phyloP scores from a whole-genome alignment of 2,113 vertebrate genomes.

The Dicrurus megarhynchus region DNA sequence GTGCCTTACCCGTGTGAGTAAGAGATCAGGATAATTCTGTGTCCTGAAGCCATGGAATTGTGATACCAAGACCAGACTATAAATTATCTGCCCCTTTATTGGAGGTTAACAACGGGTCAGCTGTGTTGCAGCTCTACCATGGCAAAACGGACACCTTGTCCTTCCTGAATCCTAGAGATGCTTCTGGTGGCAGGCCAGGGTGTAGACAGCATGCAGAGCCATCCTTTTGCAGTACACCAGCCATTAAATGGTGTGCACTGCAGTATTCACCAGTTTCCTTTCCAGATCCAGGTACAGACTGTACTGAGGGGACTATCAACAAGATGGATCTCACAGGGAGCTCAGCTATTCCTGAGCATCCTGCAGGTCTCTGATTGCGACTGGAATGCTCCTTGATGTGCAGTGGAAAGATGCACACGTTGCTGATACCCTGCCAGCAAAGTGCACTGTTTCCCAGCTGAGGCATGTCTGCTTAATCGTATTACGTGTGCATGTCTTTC shows the following conservation, averaged over 20 bases:
- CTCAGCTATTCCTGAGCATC: neutral
- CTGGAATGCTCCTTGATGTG: neutral
- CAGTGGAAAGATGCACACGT: neutral
- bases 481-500: neutral
- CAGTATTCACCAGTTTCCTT: neutral
- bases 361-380: accelerated
- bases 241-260: neutral
- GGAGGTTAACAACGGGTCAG: neutral
- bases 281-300: neutral
- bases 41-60: neutral
- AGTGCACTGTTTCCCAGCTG: neutral
- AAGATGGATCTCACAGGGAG: neutral
- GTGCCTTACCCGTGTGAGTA: neutral
- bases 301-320: neutral
- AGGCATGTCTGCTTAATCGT: neutral
- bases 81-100: neutral
- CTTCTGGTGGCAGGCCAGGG: neutral
- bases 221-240: neutral
- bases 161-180: neutral
- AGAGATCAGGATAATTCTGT: neutral
- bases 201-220: neutral
- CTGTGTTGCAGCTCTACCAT: neutral
- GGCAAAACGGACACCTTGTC: neutral
- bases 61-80: neutral
- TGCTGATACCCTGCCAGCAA: neutral